Evolutionary conservation across 2,797 vertebrate species (phyloP), one percentile per base, ranked within the genome.

Genomic region (Chloroceryle amazona): DNA sequence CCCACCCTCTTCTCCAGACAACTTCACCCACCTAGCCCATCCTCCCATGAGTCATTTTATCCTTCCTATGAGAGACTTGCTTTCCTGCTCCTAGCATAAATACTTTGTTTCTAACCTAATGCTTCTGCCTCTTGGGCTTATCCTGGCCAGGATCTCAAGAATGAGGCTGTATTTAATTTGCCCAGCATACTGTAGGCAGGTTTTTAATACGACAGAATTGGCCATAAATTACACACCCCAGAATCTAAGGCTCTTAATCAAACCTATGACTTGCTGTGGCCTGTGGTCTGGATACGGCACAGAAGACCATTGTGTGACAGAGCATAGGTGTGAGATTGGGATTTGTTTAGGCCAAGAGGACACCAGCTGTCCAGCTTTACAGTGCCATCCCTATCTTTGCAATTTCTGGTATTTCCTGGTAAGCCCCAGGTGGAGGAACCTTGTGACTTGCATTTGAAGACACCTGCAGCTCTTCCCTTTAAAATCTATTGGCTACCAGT

Each of bases 271-370:
- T 81, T 66, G 26, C 22, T 75, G 51, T 33, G 39, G 17, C 28
- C 46, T 0, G 0, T 58, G 44, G 22, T 39, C 78, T 51, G 7
- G 21, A 3, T 33, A 11, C 0, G 5, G 4, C 1, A 0, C 1
- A 1, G 29, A 61, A 71, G 52, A 41, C 25, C 46, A 6, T 37
- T 0, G 0, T 84, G 55, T 73, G 42, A 46, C 18, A 76, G 31
- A 91, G 15, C 46, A 15, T 2, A 29, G 16, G 28, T 46, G 11
- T 46, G 26, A 18, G 33, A 46, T 72, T 37, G 39, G 42, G 46
- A 49, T 80, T 81, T 61, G 6, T 74, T 89, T 42, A 60, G 39
- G 23, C 39, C 21, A 25, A 28, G 60, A 92, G 26, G 70, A 35
- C 22, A 52, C 15, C 44, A 78, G 15, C 35, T 70, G 49, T 42